Conservation (phyloP, 2,797 vertebrate genomes). For the Carduelis carduelis region DNA sequence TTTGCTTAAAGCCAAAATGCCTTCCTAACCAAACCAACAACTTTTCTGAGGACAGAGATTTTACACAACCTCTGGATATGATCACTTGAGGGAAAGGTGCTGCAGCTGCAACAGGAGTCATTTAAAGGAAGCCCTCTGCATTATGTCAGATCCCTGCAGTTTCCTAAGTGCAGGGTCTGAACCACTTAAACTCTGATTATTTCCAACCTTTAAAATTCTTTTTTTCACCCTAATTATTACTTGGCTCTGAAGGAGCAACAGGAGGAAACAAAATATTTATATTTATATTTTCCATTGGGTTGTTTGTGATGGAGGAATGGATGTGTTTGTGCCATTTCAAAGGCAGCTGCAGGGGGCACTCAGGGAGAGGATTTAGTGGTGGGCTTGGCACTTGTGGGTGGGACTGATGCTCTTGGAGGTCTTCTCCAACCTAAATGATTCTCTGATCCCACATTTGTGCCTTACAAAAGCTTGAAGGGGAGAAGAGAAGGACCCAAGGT, state of each 20-base stretch:
- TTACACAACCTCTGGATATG: neutral
- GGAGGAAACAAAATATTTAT: neutral
- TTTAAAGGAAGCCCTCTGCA: neutral
- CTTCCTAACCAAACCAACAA: neutral
- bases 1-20: neutral
- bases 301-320: neutral
- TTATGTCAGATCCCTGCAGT: neutral
- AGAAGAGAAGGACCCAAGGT: rapidly evolving
- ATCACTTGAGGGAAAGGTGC: neutral
- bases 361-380: neutral
- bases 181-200: neutral
- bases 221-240: neutral
- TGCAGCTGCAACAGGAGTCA: neutral
- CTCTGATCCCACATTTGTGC: neutral
- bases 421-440: neutral
- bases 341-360: neutral
- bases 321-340: neutral
- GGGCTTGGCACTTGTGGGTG: neutral
- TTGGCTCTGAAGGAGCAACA: neutral
- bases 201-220: neutral
- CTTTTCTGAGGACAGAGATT: neutral
- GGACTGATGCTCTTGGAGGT: too few species aligned
- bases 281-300: neutral
- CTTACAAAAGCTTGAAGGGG: neutral
- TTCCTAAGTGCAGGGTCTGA: neutral